Conservation (phyloP, 92 coral and sea anemone genomes). For the Phenganax stokvisi region DNA sequence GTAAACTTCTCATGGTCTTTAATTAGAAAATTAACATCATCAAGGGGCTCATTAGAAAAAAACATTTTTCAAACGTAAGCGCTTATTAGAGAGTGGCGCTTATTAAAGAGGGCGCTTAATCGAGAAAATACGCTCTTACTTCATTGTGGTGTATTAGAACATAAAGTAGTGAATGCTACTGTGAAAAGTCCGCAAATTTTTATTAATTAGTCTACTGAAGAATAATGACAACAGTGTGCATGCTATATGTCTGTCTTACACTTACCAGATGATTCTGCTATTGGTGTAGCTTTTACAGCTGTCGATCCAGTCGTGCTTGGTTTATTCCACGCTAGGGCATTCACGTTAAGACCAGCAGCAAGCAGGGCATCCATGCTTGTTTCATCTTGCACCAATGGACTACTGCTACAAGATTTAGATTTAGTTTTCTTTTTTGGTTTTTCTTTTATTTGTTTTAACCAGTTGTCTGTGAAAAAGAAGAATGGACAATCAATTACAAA, state of each 20-base stretch:
- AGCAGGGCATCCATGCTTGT: conserved; percentile 73
- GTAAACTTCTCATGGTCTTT: no score
- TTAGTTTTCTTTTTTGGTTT: conserved; percentile 66
- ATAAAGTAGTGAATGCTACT: not conserved
- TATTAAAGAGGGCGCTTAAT: no score
- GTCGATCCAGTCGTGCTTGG: conserved; percentile 3
- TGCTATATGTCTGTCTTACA: conserved; percentile 20
- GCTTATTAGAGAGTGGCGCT: no score
- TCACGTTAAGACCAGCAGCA: conserved; percentile 87
- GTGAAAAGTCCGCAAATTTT: no score
- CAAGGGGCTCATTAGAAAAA: no score
- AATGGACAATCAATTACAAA: no score
- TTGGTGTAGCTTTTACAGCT: conserved; percentile 34
- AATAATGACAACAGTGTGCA: conserved; percentile 4
- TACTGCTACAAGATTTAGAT: conserved; percentile 52
- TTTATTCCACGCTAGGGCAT: conserved; percentile 60
- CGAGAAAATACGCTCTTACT: not conserved
- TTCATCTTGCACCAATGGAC: conserved; percentile 44
- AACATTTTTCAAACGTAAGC: no score
- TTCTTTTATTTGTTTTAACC: conserved; percentile 33
- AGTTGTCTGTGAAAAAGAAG: conserved; percentile 1
- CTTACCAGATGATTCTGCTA: conserved; percentile 27
- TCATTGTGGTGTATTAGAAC: not conserved
- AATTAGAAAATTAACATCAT: no score
- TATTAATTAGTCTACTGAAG: conserved; percentile 13